Evolutionary conservation across 2,113 vertebrate species (phyloP), one percentile per base, ranked within the genome.

Genomic region (Ardeotis arabs): DNA sequence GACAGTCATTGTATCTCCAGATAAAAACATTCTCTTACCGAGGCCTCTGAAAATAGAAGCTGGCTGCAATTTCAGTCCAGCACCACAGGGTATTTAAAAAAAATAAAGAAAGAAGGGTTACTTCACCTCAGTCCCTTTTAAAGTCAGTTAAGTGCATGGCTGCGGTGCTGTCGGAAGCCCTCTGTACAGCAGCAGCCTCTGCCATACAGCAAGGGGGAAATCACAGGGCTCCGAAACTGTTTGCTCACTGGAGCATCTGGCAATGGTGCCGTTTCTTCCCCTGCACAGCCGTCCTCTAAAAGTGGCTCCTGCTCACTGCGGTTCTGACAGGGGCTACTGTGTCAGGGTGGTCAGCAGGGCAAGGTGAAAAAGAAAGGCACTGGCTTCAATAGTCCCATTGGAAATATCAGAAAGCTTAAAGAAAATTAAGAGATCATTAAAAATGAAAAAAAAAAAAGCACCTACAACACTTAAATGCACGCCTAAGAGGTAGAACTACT

Each of bases 21-120:
- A 98, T 98, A 98, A 98, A 98, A 97, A 98, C 98, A 98, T 98
- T 98, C 98, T 98, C 97, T 98, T 94, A 96, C 97, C 96, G 49
- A 97, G 97, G 94, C 97, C 95, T 95, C 97, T 96, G 97, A 98
- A 98, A 98, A 98, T 94, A 98, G 97, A 91, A 96, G 95, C 97
- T 97, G 97, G 97, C 97, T 98, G 97, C 79, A 59, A 68, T 96
- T 97, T 96, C 96, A 91, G 92, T 73, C 92, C 74, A 44, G 95
- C 98, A 98, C 98, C 96, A 93, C 77, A 21, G 98, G 98, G 96
- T 97, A 97, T 96, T 97, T 85, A 53, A 95, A 96, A 96, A 85
- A 63, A 70, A 77, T 45, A 89, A 68, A 91, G 55, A 58, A 82
- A 94, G 87, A 44, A 96, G 97, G 96, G 97, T 97, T 98, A 60